phyloP scores from a whole-genome alignment of 1,140 invertebrate species.

The Gryllus bimaculatus region DNA sequence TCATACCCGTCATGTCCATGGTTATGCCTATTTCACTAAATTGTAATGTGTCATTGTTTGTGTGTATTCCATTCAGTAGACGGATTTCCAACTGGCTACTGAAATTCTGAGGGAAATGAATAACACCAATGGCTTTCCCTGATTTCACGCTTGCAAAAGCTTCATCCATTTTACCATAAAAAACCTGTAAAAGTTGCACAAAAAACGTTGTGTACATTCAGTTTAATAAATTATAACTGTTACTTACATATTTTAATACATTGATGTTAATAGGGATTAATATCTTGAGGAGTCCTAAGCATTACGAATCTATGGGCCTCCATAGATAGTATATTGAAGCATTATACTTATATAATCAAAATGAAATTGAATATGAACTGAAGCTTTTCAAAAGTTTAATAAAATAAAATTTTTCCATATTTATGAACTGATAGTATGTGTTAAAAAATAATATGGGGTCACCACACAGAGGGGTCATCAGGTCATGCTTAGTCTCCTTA shows the following conservation, averaged over 20 bases:
- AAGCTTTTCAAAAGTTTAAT: no score
- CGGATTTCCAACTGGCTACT: conserved; percentile 50
- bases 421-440: no score
- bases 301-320: no score
- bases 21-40: conserved; percentile 52
- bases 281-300: not conserved
- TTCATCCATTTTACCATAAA: conserved; percentile 42
- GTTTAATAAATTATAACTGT: no score
- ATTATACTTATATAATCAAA: not conserved
- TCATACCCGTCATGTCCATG: conserved; percentile 61
- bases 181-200: conserved; percentile 32
- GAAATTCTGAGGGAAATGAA: conserved; percentile 67
- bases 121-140: conserved; percentile 55
- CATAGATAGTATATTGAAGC: no score
- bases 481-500: no score
- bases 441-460: no score
- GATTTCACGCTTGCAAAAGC: conserved; percentile 49
- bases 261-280: not conserved
- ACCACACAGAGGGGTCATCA: no score
- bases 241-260: not conserved
- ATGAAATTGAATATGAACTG: not conserved
- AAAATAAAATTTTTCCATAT: no score
- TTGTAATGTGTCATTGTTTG: conserved; percentile 39
- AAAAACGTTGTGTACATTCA: no score
- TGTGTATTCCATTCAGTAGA: conserved; percentile 41